These are phyloP conservation scores for Nicator chloris DNA, from an alignment of 2,113 vertebrate species.

Conservation along the genomic window DNA sequence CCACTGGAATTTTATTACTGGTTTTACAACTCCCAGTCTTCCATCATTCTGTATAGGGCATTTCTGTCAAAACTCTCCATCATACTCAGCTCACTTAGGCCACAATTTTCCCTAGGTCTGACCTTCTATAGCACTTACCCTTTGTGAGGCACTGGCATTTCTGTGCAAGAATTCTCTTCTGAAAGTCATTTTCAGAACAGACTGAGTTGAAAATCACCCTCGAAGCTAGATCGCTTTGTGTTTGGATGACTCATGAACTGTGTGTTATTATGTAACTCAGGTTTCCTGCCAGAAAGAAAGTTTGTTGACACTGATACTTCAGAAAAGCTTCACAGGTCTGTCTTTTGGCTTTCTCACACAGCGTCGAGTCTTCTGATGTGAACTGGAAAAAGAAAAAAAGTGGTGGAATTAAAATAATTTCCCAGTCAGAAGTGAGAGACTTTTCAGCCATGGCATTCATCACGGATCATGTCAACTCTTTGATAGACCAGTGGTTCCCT, in stretches of 20 bases:
- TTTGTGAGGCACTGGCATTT: background rate
- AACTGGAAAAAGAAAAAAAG: conserved; percentile 98
- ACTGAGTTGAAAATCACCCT: background rate
- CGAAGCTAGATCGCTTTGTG: background rate
- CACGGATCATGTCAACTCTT: conserved; percentile 92
- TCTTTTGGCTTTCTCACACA: conserved; percentile 51
- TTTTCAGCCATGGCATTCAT: conserved; percentile 98
- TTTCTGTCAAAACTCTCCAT: background rate
- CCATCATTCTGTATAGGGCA: background rate
- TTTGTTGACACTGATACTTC: background rate
- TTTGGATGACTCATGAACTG: background rate
- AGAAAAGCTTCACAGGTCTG: background rate
- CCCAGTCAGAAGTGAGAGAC: conserved; percentile 91
- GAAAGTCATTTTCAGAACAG: background rate
- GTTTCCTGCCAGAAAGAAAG: background rate
- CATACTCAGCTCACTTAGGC: background rate
- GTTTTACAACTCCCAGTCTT: background rate
- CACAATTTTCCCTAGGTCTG: background rate
- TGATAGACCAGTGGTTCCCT: conserved; percentile 99
- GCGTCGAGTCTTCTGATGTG: conserved; percentile 92
- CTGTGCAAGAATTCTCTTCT: background rate
- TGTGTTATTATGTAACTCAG: background rate
- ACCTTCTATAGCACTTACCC: background rate
- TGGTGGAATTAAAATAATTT: conserved; percentile 93
- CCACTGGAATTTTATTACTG: background rate